phyloP scores from a whole-genome alignment of 64 coral and sea anemone genomes.

The Montipora sp. region DNA sequence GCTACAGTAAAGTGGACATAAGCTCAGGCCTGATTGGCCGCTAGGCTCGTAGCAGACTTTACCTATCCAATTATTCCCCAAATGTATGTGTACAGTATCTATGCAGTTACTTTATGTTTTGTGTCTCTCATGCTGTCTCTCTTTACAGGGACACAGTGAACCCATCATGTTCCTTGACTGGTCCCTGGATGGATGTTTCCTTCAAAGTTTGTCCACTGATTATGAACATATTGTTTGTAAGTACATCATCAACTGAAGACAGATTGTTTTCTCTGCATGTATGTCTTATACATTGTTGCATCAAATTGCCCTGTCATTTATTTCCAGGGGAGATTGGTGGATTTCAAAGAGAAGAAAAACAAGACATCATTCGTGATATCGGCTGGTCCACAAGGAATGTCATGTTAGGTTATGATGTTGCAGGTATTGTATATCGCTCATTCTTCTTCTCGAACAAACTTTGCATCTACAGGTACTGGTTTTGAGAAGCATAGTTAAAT shows the following conservation, averaged over 20 bases:
- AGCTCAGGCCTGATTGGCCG: too few relatives aligned
- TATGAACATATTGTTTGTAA: conserved; percentile 93
- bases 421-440: conserved; percentile 40
- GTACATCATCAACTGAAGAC: background rate
- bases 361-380: conserved; percentile 89
- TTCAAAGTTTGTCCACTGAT: conserved; percentile 84
- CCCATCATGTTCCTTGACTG: conserved; percentile 86
- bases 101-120: too few relatives aligned
- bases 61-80: too few relatives aligned
- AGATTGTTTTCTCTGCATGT: too few relatives aligned
- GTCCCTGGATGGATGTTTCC: conserved; percentile 89
- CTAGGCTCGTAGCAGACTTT: too few relatives aligned
- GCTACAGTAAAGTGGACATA: too few relatives aligned
- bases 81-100: too few relatives aligned
- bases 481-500: too few relatives aligned
- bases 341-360: conserved; percentile 86
- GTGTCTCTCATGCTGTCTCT: background rate
- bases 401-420: conserved; percentile 88
- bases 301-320: background rate
- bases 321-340: conserved; percentile 88
- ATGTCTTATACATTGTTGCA: too few relatives aligned
- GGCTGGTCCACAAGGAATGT: conserved; percentile 91
- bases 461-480: too few relatives aligned
- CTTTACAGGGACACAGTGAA: conserved; percentile 65
- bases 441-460: too few relatives aligned